Evolutionary conservation across 2,888 invertebrate genomes (phyloP).

Genomic region (Acronicta aceris): DNA sequence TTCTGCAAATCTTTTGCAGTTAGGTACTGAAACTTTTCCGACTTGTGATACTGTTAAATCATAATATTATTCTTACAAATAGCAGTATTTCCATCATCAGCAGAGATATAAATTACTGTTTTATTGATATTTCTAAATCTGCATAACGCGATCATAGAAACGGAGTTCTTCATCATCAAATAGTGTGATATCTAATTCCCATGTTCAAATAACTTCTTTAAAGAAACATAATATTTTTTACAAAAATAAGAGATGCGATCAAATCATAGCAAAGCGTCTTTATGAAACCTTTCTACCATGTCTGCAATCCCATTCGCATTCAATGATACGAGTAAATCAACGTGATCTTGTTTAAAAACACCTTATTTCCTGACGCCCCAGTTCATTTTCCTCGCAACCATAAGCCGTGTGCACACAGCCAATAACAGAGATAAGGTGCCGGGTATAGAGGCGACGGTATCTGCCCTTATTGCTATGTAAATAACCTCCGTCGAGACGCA

Average conservation of each 20-base stretch:
- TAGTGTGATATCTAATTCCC: too few relatives aligned
- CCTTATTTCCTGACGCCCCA: slow-evolving; percentile 75
- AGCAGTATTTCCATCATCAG: too few relatives aligned
- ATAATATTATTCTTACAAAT: too few relatives aligned
- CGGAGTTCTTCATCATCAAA: too few relatives aligned
- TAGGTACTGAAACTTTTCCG: too few relatives aligned
- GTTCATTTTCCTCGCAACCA: slow-evolving; percentile 82
- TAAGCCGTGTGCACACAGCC: slow-evolving; percentile 83
- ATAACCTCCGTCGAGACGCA: slow-evolving; percentile 85
- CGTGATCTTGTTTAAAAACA: slow-evolving; percentile 76
- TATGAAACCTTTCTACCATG: slow-evolving; percentile 48
- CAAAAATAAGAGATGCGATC: neutral
- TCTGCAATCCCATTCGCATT: slow-evolving; percentile 64
- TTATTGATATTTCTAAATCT: too few relatives aligned
- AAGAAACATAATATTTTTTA: too few relatives aligned
- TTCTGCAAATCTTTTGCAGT: neutral
- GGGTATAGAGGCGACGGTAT: slow-evolving; percentile 76
- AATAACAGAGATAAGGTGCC: slow-evolving; percentile 82
- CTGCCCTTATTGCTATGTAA: slow-evolving; percentile 87
- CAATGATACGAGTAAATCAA: slow-evolving; percentile 71
- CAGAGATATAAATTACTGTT: too few relatives aligned
- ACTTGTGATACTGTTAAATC: too few relatives aligned
- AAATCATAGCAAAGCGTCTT: slow-evolving; percentile 1
- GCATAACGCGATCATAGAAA: too few relatives aligned
- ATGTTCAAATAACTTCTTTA: too few relatives aligned